Base-by-base conservation (phyloP, 2,888 invertebrate genomes). In the Caenorhabditis uteleia region DNA sequence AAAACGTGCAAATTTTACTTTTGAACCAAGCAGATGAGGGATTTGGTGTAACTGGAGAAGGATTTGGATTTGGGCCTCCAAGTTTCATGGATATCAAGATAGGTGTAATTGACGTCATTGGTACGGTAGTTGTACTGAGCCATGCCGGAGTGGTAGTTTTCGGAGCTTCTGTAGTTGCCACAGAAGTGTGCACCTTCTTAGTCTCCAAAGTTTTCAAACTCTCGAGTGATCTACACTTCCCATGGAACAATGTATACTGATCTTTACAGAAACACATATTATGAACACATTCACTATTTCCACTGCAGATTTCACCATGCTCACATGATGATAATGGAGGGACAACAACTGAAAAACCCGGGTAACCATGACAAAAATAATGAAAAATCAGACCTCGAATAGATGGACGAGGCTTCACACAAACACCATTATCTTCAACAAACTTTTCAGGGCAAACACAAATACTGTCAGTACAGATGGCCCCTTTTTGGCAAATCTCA, bases 211-310 rank as follows among this genome's bases (percentile, higher is more conserved):
- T n/a, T n/a, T n/a, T n/a, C n/a, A n/a, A 4, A 20, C 5, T 7
- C 21, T 20, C 7, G 5, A 39, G 8, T 23, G 18, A 6, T 26
- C 38, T 25, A 36, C 48, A 38, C 25, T 48, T 48, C 38, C 72
- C 77, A 39, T 58, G 51, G 53, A 64, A 74, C 1, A 77, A 59
- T 3, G 74, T 69, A 20, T 65, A 61, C 2, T 66, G 70, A 4
- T 67, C 57, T 8, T 70, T 65, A 47, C 78, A 79, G 64, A 74
- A 69, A 39, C 78, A 78, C 42, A 78, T 43, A 12, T 73, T 77
- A 53, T 73, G 71, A 31, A 70, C 53, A 48, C 80, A 80, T 42
- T 69, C 66, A 46, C 75, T 75, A 33, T 71, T 70, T 18, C 78
- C 77, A 33, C 65, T 59, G 53, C 80, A 80, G n/a, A 75, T 64